Percentiles rank a stretch among this genome's conserved stretches.
These are phyloP conservation scores for Sebastiscus tertius DNA, from an alignment of 2,797 vertebrate species.

Conservation along the genomic window DNA sequence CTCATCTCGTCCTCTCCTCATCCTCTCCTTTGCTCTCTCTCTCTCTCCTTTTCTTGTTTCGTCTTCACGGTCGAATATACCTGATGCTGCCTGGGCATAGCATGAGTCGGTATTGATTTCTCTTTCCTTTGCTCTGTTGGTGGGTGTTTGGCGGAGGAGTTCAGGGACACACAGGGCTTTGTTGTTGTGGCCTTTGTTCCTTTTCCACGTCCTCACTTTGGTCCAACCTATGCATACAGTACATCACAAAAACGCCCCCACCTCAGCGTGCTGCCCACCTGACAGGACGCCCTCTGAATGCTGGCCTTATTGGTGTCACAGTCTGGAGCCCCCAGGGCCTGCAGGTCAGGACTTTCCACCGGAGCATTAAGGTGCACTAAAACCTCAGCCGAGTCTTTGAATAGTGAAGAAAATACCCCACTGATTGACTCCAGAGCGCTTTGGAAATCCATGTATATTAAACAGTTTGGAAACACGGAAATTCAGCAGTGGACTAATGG, in stretches of 20 bases:
- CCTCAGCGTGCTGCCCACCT: neutral
- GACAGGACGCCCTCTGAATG: conserved; percentile 18
- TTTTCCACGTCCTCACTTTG: conserved; percentile 23
- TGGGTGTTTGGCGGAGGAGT: conserved; percentile 67
- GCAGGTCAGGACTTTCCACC: conserved; percentile 1
- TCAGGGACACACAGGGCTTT: conserved; percentile 54
- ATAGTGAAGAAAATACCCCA: conserved; percentile 32
- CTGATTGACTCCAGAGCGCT: conserved; percentile 18
- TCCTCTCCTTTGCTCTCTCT: conserved; percentile 20
- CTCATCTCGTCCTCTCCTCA: conserved; percentile 45
- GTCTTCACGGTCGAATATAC: conserved; percentile 64
- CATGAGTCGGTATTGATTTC: conserved; percentile 72
- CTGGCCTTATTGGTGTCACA: conserved; percentile 1
- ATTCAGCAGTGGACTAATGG: conserved; percentile 23
- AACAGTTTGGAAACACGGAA: conserved; percentile 29
- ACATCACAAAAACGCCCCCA: conserved; percentile 27
- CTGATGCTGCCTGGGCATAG: conserved; percentile 56
- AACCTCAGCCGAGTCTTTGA: conserved; percentile 23
- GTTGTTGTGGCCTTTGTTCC: conserved; percentile 61
- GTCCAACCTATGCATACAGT: conserved; percentile 11
- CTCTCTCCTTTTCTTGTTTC: conserved; percentile 46
- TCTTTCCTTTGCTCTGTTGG: conserved; percentile 58
- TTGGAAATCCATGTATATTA: conserved; percentile 30
- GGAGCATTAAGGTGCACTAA: conserved; percentile 2
- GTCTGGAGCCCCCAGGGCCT: neutral